phyloP scores from a whole-genome alignment of 2,797 vertebrate genomes.

The Enteromius viviparus region DNA sequence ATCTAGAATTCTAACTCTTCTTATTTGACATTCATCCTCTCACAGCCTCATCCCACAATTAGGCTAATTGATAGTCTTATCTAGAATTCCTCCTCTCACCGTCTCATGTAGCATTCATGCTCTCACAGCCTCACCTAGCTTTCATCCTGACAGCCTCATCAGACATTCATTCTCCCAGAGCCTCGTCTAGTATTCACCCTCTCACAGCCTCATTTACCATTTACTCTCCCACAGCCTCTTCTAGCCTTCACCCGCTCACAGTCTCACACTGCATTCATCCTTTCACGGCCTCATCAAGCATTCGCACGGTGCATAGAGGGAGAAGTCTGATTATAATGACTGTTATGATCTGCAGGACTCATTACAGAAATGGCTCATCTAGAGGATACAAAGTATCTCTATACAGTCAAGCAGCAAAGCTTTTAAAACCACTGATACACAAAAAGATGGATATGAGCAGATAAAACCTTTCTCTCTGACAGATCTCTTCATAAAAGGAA shows the following conservation, averaged over 20 bases:
- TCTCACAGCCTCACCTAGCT: neutral
- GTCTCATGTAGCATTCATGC: neutral
- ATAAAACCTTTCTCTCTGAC: conserved; percentile 33
- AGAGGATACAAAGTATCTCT: conserved; percentile 16
- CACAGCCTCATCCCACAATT: neutral
- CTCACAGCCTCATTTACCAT: neutral
- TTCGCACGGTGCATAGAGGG: neutral
- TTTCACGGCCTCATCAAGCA: neutral
- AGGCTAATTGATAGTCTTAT: neutral
- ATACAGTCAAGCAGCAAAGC: conserved; percentile 39
- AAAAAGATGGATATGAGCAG: conserved; percentile 30
- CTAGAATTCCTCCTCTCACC: neutral
- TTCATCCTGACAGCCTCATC: too few relatives aligned
- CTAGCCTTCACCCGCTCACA: neutral
- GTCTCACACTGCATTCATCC: neutral
- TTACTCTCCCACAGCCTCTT: neutral
- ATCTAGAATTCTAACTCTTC: too few relatives aligned
- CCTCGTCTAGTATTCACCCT: rapidly evolving
- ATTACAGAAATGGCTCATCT: conserved; percentile 35
- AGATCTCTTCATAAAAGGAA: conserved; percentile 36
- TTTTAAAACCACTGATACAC: conserved; percentile 44
- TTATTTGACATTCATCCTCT: neutral
- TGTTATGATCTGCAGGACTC: conserved; percentile 39
- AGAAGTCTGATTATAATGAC: conserved; percentile 39
- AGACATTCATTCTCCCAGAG: neutral